Base-by-base conservation (phyloP, 2,797 vertebrate species). In the Phataginus tricuspis region DNA sequence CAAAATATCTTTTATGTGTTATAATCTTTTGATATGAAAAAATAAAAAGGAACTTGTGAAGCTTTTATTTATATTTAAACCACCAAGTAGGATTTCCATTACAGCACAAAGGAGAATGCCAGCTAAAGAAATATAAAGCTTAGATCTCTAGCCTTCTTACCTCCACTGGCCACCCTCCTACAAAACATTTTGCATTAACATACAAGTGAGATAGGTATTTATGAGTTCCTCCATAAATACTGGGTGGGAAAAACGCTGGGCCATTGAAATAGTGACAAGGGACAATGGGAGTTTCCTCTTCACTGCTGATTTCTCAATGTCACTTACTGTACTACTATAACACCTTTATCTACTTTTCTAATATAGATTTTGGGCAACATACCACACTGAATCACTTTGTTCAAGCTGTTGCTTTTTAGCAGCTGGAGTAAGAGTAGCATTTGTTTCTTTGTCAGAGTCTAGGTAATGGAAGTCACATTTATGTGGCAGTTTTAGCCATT, bases 401-500 rank as follows among this genome's bases (percentile, higher is more conserved):
- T 27, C 64, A 91, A 51, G 25, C 10, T 23, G 19, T 72, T 61
- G 21, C 31, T 68, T 90, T 85, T 71, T 78, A 95, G 49, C 21
- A 57, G n/a, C 61, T 80, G 66, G 92, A 89, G 53, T 83, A 85
- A 86, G 7, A 64, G 86, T 86, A 79, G 27, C 14, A 23, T 72
- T 79, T 66, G n/a, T 75, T 66, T 82, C 49, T 85, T 72, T 91
- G 51, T 84, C 72, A 37, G 51, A 66, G 29, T 82, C 25, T 59
- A 94, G 74, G n/a, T 93, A 83, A 91, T 84, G 49, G 45, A 69
- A 74, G 39, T 86, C 27, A 85, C 25, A 75, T 75, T 94, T 94
- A 72, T 82, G 66, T 84, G 87, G 27, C 23, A 55, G 37, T 64
- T 82, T 51, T 86, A 53, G 15, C 51, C 93, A 21, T 74, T 93